A percentile compares a stretch with the other conserved stretches of the same genome.
These are phyloP conservation scores for Acanthosepion pharaonis DNA, from an alignment of 2,888 invertebrate genomes.

Conservation along the genomic window DNA sequence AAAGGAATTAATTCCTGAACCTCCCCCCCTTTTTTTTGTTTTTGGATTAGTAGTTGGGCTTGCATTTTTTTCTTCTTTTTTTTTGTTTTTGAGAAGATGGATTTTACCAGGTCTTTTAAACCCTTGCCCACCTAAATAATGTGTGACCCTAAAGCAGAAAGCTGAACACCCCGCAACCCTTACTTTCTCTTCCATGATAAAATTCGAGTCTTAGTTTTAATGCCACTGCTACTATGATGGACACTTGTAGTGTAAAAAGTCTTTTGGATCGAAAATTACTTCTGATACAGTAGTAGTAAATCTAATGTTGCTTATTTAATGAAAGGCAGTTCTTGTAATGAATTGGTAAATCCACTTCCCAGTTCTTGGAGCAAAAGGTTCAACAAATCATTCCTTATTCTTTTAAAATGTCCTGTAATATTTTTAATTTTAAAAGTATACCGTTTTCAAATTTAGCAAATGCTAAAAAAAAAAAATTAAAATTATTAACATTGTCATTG, in stretches of 20 bases:
- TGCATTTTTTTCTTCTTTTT: neutral
- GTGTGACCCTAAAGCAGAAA: neutral
- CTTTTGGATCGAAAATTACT: neutral
- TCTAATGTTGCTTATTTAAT: neutral
- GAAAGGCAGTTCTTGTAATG: neutral
- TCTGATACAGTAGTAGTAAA: neutral
- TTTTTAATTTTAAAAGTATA: too few relatives aligned
- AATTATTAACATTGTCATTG: too few relatives aligned
- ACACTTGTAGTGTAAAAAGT: conserved; percentile 16
- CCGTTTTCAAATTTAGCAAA: too few relatives aligned
- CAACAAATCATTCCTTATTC: neutral
- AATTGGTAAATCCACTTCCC: neutral
- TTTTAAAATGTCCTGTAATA: too few relatives aligned
- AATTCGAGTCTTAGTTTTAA: neutral
- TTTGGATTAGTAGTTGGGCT: neutral
- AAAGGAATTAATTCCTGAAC: too few relatives aligned
- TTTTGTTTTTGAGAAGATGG: neutral
- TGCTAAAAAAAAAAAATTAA: too few relatives aligned
- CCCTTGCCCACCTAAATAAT: too few relatives aligned
- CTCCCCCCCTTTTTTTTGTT: neutral
- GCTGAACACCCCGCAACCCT: neutral
- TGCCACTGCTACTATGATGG: conserved; percentile 5
- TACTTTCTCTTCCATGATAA: neutral
- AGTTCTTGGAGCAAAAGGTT: neutral
- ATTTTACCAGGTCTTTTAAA: too few relatives aligned